Evolutionary conservation across 92 coral and sea anemone species (phyloP).

Genomic region (Metridium senile): DNA sequence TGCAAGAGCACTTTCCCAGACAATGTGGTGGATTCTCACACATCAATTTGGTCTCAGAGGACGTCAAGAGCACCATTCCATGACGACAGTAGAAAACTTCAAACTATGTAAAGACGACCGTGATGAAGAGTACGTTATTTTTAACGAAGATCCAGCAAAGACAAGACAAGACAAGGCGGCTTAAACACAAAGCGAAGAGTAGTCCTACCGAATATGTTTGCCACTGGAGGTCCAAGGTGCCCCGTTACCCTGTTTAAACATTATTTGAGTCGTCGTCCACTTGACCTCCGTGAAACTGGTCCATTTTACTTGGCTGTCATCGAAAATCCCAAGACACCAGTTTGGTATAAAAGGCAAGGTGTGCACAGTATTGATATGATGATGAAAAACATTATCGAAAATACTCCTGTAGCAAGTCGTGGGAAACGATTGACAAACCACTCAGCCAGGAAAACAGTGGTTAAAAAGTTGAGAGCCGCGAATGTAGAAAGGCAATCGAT

Average conservation of each 20-base stretch:
- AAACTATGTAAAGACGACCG: slow-evolving; percentile 38
- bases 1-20: slow-evolving; percentile 24
- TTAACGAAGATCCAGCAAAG: slow-evolving; percentile 44
- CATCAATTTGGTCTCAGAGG: slow-evolving; percentile 56
- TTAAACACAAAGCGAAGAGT: slow-evolving; percentile 27
- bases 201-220: slow-evolving; percentile 54
- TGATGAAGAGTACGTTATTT: slow-evolving; percentile 49
- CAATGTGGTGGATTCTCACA: slow-evolving; percentile 56
- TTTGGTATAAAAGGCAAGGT: slow-evolving; percentile 48
- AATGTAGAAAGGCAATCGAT: slow-evolving; percentile 39
- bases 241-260: slow-evolving; percentile 38
- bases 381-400: slow-evolving; percentile 40
- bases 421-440: slow-evolving; percentile 43
- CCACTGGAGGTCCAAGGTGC: slow-evolving; percentile 44
- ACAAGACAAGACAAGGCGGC: slow-evolving; percentile 45
- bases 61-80: slow-evolving; percentile 54
- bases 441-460: slow-evolving; percentile 40
- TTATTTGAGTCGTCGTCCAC: slow-evolving; percentile 32
- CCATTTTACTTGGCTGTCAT: slow-evolving; percentile 44
- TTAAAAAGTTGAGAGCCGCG: slow-evolving; percentile 34
- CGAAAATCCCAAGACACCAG: slow-evolving; percentile 21
- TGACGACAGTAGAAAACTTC: slow-evolving; percentile 42
- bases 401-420: slow-evolving; percentile 27
- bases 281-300: slow-evolving; percentile 13
- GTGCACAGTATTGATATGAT: slow-evolving; percentile 25